Conservation (phyloP, 2,113 vertebrate species). For the Aegithalos caudatus region DNA sequence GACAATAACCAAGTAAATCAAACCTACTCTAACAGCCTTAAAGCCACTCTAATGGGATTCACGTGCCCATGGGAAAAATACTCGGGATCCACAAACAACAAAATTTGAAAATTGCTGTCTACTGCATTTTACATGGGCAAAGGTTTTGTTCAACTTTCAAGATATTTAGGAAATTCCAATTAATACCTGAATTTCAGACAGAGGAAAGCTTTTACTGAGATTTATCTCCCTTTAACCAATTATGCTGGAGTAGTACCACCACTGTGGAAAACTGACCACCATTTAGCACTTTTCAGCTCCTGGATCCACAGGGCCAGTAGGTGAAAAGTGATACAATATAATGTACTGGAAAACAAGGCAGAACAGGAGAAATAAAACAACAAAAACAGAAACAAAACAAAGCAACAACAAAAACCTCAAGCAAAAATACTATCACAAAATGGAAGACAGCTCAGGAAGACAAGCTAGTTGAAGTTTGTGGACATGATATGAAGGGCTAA, state of each 20-base stretch:
- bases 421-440: not conserved
- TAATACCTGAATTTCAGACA: slow-evolving; percentile 34
- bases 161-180: slow-evolving; percentile 9
- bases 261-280: not conserved
- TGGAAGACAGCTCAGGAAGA: slow-evolving; percentile 41
- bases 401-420: not conserved
- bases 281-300: not conserved
- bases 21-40: not conserved
- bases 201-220: not conserved
- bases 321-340: not conserved
- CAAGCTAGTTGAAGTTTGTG: not conserved
- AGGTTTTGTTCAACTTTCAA: slow-evolving; percentile 25
- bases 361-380: not conserved
- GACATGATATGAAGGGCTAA: not conserved
- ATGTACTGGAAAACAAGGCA: not conserved
- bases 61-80: not conserved
- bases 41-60: not conserved
- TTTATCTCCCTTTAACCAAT: slow-evolving; percentile 5
- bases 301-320: slow-evolving; percentile 8
- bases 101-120: not conserved
- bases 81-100: not conserved
- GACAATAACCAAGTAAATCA: not conserved
- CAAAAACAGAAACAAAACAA: not conserved
- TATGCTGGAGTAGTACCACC: slow-evolving; percentile 10
- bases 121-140: not conserved